These are phyloP conservation scores for Drosophila ironensis DNA, from an alignment of 1,140 invertebrate genomes.

Conservation along the genomic window DNA sequence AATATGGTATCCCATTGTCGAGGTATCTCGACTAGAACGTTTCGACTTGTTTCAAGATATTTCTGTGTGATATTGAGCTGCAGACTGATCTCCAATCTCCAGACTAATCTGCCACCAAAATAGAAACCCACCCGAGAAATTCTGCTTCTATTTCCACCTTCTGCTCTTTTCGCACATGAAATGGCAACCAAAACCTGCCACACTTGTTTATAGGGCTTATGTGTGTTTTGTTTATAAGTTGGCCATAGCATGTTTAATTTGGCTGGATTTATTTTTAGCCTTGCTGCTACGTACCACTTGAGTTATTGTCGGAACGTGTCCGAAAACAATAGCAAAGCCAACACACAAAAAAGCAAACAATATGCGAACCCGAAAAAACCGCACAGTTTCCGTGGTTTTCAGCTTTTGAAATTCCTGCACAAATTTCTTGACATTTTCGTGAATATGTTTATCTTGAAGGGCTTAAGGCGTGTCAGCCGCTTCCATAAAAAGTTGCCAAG, in stretches of 20 bases:
- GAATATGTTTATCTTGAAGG: slow-evolving; percentile 34
- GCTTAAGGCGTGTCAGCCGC: slow-evolving; percentile 22
- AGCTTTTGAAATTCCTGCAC: slow-evolving; percentile 8
- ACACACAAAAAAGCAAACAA: slow-evolving; percentile 11
- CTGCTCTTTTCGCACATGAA: slow-evolving; percentile 3
- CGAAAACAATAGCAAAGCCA: slow-evolving; percentile 28
- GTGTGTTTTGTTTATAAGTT: slow-evolving; percentile 52
- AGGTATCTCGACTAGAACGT: too few species aligned
- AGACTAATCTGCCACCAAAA: background rate
- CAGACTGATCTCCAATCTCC: background rate
- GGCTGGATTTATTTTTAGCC: slow-evolving; percentile 58
- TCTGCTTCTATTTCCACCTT: slow-evolving; percentile 9
- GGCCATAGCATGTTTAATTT: slow-evolving; percentile 54
- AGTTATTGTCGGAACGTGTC: slow-evolving; percentile 62
- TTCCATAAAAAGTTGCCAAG: background rate
- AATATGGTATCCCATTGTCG: too few species aligned
- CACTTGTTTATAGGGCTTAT: slow-evolving; percentile 59
- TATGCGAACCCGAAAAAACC: slow-evolving; percentile 48
- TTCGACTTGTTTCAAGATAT: too few species aligned
- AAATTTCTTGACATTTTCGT: slow-evolving; percentile 3
- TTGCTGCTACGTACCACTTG: slow-evolving; percentile 55
- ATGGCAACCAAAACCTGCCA: slow-evolving; percentile 48
- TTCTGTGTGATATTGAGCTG: background rate
- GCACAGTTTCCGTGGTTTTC: slow-evolving; percentile 42
- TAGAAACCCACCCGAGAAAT: slow-evolving; percentile 9